These are phyloP conservation scores for Hassar affinis DNA, from an alignment of 2,113 vertebrate genomes.

Conservation along the genomic window DNA sequence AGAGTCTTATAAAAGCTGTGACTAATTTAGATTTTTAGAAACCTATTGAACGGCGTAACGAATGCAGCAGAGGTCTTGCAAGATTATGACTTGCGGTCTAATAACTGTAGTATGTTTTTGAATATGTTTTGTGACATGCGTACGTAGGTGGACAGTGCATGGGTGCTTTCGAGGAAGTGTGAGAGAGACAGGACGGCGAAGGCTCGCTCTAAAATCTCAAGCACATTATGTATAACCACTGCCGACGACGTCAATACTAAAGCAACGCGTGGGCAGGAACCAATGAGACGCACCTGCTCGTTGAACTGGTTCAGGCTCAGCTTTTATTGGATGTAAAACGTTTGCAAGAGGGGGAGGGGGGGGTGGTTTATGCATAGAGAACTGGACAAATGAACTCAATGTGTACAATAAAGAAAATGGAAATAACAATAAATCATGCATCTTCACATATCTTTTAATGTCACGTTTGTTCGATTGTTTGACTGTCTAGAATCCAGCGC, in stretches of 20 bases:
- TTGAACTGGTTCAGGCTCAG: not conserved
- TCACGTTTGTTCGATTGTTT: not conserved
- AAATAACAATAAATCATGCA: not conserved
- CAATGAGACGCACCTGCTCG: not conserved
- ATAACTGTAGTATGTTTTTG: slow-evolving; percentile 16
- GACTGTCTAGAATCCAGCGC: not conserved
- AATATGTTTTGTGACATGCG: not conserved
- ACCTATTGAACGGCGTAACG: not conserved
- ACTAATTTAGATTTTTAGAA: slow-evolving; percentile 9
- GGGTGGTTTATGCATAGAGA: slow-evolving; percentile 17
- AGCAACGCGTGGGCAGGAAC: not conserved
- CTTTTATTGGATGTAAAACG: slow-evolving; percentile 30
- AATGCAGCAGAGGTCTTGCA: not conserved
- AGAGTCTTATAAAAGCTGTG: slow-evolving; percentile 31
- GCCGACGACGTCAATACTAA: slow-evolving; percentile 18
- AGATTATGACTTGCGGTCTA: slow-evolving; percentile 8
- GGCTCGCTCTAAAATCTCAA: not conserved
- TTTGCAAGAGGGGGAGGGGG: not conserved
- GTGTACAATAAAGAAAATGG: slow-evolving; percentile 2
- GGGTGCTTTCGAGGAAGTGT: not conserved
- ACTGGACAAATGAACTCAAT: not conserved
- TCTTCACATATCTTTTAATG: not conserved
- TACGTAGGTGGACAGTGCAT: not conserved
- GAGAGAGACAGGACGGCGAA: not conserved
- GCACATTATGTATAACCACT: slow-evolving; percentile 43